Conservation (phyloP, 1,140 invertebrate species). For the Lethocerus indicus region DNA sequence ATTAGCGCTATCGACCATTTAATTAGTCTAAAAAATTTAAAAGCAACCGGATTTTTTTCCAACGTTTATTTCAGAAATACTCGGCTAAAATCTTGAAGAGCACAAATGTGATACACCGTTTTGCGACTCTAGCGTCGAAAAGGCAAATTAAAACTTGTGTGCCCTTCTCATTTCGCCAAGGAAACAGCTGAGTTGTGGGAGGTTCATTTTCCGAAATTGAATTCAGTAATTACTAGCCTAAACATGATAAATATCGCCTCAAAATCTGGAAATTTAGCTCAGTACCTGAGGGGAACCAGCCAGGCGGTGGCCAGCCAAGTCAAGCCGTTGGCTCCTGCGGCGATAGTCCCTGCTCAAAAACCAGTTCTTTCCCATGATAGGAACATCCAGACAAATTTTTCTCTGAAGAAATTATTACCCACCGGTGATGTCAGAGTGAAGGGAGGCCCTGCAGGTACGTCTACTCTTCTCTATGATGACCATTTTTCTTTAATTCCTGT, state of each 20-base stretch:
- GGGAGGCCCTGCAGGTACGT: slow-evolving; percentile 34
- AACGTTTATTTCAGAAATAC: too few relatives aligned
- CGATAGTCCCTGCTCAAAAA: slow-evolving; percentile 25
- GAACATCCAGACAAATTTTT: slow-evolving; percentile 19
- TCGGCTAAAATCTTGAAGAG: too few relatives aligned
- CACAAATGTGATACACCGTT: too few relatives aligned
- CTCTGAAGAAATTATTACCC: slow-evolving; percentile 30
- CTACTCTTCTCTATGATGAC: slow-evolving; percentile 3
- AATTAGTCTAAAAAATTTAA: neutral
- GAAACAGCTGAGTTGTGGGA: too few relatives aligned
- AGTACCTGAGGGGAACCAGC: slow-evolving; percentile 37
- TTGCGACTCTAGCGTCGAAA: slow-evolving; percentile 4
- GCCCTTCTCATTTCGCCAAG: too few relatives aligned
- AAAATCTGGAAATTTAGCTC: slow-evolving; percentile 36
- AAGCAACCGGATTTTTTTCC: neutral
- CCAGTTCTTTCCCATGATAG: slow-evolving; percentile 18
- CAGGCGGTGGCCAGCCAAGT: slow-evolving; percentile 34
- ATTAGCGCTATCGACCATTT: too few relatives aligned
- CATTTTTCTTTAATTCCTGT: neutral
- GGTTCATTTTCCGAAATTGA: too few relatives aligned
- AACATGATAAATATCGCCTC: slow-evolving; percentile 42
- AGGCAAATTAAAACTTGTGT: too few relatives aligned
- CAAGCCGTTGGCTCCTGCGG: slow-evolving; percentile 28
- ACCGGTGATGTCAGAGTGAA: slow-evolving; percentile 32
- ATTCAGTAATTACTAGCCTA: too few relatives aligned